phyloP scores from a whole-genome alignment of 37 sponge, comb jelly and placozoan species.

The Oscarella lobularis region DNA sequence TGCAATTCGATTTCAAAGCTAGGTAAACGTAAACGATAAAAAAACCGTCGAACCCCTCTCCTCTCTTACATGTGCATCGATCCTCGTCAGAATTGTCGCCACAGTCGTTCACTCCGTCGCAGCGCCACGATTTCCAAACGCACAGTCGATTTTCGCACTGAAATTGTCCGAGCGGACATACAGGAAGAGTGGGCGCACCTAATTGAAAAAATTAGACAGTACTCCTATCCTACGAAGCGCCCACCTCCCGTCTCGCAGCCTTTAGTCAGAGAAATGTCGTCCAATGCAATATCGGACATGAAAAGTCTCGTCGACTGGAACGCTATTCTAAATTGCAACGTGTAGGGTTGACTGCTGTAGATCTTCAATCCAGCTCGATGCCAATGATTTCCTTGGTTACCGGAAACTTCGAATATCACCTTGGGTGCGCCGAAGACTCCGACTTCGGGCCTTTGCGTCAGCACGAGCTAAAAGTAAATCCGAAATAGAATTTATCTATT shows the following conservation, averaged over 20 bases:
- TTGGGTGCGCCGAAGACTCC: too few relatives aligned
- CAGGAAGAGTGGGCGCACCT: not conserved
- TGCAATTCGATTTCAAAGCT: too few relatives aligned
- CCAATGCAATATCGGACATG: slow-evolving; percentile 1
- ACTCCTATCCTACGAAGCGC: not conserved
- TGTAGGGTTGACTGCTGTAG: not conserved
- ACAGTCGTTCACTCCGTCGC: not conserved
- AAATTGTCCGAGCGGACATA: not conserved
- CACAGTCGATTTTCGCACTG: not conserved
- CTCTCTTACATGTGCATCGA: not conserved
- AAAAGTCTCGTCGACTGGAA: not conserved
- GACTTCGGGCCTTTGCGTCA: too few relatives aligned
- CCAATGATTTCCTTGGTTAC: not conserved
- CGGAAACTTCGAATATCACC: not conserved
- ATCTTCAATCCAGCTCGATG: not conserved
- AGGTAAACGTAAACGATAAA: too few relatives aligned
- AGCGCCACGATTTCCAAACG: not conserved
- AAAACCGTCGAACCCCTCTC: too few relatives aligned
- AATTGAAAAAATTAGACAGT: not conserved
- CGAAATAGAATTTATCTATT: too few relatives aligned
- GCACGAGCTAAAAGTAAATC: too few relatives aligned
- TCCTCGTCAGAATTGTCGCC: not conserved
- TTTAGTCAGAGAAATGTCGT: not conserved
- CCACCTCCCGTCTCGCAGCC: not conserved
- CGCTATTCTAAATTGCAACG: not conserved